Evolutionary conservation across 1,140 invertebrate species (phyloP).

Genomic region (Nylanderia fulva): DNA sequence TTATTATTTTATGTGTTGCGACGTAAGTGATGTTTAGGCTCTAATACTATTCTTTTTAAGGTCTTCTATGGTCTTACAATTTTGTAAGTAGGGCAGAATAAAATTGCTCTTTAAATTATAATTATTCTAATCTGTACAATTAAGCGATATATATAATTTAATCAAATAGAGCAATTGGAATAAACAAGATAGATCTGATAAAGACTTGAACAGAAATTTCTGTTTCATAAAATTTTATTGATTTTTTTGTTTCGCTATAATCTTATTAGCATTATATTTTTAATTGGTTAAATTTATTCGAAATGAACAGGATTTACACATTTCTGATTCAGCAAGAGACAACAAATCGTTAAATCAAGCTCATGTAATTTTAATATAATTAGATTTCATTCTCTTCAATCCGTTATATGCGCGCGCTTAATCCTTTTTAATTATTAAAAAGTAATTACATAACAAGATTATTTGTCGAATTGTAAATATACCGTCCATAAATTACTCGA

Average conservation of each 20-base stretch:
- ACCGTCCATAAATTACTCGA: no score
- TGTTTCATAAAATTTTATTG: neutral
- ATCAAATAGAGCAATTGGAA: neutral
- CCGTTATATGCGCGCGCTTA: neutral
- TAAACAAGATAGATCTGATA: neutral
- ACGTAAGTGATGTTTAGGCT: neutral
- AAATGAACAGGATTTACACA: neutral
- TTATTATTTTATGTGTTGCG: slow-evolving; percentile 4
- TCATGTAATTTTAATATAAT: neutral
- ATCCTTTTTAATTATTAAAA: neutral
- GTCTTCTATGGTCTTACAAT: neutral
- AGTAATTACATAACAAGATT: neutral
- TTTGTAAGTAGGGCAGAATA: neutral
- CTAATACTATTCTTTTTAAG: neutral
- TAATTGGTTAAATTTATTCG: neutral
- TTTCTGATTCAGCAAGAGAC: neutral
- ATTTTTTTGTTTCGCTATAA: neutral
- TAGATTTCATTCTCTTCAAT: neutral
- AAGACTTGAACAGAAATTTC: neutral
- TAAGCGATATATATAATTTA: neutral
- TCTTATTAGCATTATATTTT: neutral
- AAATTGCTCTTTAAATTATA: neutral
- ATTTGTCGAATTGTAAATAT: neutral
- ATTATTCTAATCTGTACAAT: neutral
- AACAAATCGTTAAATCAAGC: neutral